Base-by-base conservation (phyloP, 2,888 invertebrate genomes). In the Diarsia rubi region DNA sequence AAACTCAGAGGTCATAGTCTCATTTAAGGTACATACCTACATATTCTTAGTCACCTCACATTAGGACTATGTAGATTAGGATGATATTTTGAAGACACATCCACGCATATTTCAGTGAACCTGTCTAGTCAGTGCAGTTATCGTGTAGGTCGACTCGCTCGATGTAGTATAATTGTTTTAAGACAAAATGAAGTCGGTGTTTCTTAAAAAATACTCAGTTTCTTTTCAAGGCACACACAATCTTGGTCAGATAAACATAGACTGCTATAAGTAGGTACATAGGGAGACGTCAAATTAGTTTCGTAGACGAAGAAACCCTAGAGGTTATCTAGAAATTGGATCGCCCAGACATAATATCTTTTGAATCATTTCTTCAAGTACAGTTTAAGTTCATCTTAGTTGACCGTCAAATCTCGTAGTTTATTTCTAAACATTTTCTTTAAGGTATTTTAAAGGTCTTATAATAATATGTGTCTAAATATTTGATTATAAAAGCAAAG, bases 221-320 rank as follows among this genome's bases (percentile, higher is more conserved):
- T n/a, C n/a, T 59, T 31, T 59, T 59, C 27, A 19, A 19, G 45
- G 27, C 4, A 47, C 21, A 31, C 11, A 21, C 19, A 62, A 62
- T 42, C 37, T 60, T 60, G 6, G 21, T 37, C 21, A 21, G 21
- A 21, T 66, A 42, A 67, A 8, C 27, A 19, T 68, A 68, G 69
- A n/a, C 44, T 11, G 42, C 37, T 42, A 21, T 66, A 57, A 24
- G 21, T 66, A 57, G 21, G 21, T 42, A 27, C 21, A 16, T 42
- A 52, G 16, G 59, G 19, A 19, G 14, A 45, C 45, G 2, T 60
- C n/a, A 60, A 68, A 54, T 75, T 42, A 47, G 24, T 47, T 47
- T 63, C 11, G n/a, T 16, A 52, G 45, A 47, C 49, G 76, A 77
- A 31, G 44, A 75, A 45, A n/a, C 68, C 37, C 19, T 68, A 14